These are phyloP conservation scores for Eonycteris spelaea DNA, from an alignment of 2,113 vertebrate species.

Conservation along the genomic window DNA sequence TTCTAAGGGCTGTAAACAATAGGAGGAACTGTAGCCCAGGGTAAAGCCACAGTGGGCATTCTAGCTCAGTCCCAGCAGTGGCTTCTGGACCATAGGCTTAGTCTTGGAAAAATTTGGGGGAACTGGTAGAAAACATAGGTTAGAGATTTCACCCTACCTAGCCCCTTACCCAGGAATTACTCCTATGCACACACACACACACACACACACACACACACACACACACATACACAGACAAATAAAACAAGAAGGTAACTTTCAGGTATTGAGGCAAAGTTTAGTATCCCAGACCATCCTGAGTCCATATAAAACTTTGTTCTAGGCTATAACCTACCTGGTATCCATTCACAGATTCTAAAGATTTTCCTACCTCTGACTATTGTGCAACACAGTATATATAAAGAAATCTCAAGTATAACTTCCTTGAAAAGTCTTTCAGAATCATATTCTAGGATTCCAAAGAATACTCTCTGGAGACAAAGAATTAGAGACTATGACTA, in stretches of 20 bases:
- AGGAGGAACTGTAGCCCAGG: background rate
- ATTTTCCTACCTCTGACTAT: background rate
- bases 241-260: background rate
- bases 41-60: background rate
- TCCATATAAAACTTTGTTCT: background rate
- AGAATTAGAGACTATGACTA: background rate
- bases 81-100: background rate
- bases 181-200: background rate
- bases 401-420: background rate
- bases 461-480: background rate
- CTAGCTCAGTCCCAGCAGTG: background rate
- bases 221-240: background rate
- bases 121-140: background rate
- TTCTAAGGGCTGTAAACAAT: background rate
- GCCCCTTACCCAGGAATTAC: background rate
- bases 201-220: no score
- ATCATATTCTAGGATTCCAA: background rate
- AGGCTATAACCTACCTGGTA: background rate
- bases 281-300: background rate
- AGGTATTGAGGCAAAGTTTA: background rate
- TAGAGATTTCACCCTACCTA: background rate
- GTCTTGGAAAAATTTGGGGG: background rate
- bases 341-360: background rate
- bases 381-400: background rate
- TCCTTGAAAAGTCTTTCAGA: conserved; percentile 5